phyloP scores from a whole-genome alignment of 2,888 invertebrate genomes.

The Noctua comes region DNA sequence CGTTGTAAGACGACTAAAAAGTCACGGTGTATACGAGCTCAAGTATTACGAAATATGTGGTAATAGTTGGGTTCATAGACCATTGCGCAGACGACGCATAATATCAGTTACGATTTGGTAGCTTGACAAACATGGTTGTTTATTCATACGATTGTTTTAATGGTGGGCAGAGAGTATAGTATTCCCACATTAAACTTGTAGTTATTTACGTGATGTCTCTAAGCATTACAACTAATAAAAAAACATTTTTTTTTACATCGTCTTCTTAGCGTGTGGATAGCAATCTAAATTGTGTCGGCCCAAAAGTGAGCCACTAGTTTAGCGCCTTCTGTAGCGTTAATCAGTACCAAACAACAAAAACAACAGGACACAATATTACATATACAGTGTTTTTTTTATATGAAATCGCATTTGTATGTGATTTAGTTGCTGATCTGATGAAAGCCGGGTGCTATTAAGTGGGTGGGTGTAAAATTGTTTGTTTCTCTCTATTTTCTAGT shows the following conservation, averaged over 20 bases:
- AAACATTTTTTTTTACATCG: not conserved
- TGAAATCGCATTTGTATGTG: not conserved
- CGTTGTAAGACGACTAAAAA: no score
- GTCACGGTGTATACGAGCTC: no score
- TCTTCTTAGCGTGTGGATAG: no score
- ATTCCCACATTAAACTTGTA: not conserved
- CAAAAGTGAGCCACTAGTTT: not conserved
- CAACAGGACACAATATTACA: not conserved
- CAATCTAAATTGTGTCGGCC: not conserved
- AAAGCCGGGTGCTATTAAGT: no score
- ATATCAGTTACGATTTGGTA: not conserved
- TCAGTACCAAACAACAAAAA: no score
- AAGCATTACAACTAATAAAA: not conserved
- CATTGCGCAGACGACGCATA: constrained; percentile 10
- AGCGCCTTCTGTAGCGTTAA: no score
- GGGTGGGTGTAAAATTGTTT: no score
- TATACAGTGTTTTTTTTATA: not conserved
- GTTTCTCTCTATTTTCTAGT: not conserved
- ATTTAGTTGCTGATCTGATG: not conserved
- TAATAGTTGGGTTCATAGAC: constrained; percentile 26
- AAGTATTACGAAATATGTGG: constrained; percentile 30
- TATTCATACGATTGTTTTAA: not conserved
- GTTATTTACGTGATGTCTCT: not conserved
- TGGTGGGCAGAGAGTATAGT: not conserved
- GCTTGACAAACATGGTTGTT: constrained; percentile 20